Conservation (phyloP, 2,113 vertebrate genomes). For the Erythrocercus mccallii region DNA sequence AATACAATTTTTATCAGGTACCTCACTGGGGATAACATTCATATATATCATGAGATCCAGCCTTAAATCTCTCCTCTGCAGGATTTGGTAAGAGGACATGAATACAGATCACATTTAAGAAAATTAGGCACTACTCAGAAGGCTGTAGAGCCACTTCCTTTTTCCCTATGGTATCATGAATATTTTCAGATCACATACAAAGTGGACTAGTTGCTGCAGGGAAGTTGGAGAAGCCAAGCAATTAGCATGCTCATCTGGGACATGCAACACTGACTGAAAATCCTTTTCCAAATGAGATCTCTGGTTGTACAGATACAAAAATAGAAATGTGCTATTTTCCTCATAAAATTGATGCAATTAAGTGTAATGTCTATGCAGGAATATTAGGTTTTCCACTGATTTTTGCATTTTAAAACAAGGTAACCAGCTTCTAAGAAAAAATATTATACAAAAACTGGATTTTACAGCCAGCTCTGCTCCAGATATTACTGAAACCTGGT, state of each 20-base stretch:
- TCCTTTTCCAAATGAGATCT: background rate
- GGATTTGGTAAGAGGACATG: background rate
- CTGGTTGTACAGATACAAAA: background rate
- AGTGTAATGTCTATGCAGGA: background rate
- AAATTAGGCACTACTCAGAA: background rate
- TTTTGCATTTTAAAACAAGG: background rate
- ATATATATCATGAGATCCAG: background rate
- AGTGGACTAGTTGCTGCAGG: conserved; percentile 21
- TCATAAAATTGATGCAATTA: background rate
- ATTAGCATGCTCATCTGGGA: conserved; percentile 27
- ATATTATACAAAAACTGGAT: background rate
- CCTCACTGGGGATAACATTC: background rate
- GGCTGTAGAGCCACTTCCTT: background rate
- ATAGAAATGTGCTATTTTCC: background rate
- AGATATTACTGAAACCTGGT: background rate
- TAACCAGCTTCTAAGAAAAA: background rate
- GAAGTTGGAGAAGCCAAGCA: conserved; percentile 3
- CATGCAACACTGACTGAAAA: background rate
- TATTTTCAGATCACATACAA: background rate
- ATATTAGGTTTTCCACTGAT: background rate
- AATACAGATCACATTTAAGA: background rate
- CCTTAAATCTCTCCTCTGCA: background rate
- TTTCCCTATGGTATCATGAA: background rate
- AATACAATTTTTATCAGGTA: background rate
- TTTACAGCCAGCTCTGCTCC: background rate